These are phyloP conservation scores for Chironomus tepperi DNA, from an alignment of 1,140 invertebrate species.

Conservation along the genomic window DNA sequence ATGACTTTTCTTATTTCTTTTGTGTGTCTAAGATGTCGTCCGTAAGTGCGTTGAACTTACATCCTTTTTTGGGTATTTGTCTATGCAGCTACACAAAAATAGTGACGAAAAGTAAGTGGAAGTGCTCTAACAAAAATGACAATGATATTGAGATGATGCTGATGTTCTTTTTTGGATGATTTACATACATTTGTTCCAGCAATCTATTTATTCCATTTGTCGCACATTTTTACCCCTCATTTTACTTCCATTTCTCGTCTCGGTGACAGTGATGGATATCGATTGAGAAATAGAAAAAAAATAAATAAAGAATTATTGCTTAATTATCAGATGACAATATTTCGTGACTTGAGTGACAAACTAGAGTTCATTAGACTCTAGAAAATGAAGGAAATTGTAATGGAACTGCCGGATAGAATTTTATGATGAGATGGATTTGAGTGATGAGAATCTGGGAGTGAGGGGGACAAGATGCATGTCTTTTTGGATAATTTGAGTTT, in stretches of 20 bases:
- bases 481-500: too few species aligned
- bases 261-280: conserved; percentile 20
- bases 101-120: neutral
- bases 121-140: neutral
- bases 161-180: neutral
- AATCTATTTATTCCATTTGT: conserved; percentile 7
- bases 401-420: too few species aligned
- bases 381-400: too few species aligned
- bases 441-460: too few species aligned
- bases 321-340: conserved; percentile 21
- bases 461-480: too few species aligned
- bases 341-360: neutral
- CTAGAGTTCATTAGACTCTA: neutral
- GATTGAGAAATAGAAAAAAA: neutral
- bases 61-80: too few species aligned
- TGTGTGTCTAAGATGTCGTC: too few species aligned
- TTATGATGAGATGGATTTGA: too few species aligned
- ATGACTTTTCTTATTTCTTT: too few species aligned
- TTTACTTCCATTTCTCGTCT: neutral
- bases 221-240: conserved; percentile 3
- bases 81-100: too few species aligned
- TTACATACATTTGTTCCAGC: conserved; percentile 12
- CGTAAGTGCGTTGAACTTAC: too few species aligned
- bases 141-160: neutral
- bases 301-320: conserved; percentile 21